Evolutionary conservation across 2,888 invertebrate genomes (phyloP).

Genomic region (Tachina lurida): DNA sequence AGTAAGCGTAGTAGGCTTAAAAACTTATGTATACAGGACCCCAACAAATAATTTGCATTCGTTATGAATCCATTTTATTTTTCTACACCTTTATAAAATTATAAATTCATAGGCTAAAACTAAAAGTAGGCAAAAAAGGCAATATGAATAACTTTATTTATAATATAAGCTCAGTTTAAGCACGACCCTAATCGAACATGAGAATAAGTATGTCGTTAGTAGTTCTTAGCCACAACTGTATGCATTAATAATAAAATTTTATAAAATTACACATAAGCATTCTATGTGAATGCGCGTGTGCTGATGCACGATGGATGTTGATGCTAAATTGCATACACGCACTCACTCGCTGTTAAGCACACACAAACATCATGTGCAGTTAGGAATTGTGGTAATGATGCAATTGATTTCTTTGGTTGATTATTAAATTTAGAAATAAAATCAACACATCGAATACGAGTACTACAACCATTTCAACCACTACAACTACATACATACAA

Average conservation of each 20-base stretch:
- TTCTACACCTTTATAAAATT: no score
- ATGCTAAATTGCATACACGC: conserved; percentile 7
- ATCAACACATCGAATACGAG: conserved; percentile 44
- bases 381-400: conserved; percentile 70
- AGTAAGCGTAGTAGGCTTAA: no score
- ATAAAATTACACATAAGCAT: conserved; percentile 44
- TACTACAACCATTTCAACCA: neutral
- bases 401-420: conserved; percentile 71
- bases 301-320: conserved; percentile 15
- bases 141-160: no score
- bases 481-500: neutral
- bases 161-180: neutral
- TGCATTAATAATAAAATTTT: conserved; percentile 67
- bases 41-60: no score
- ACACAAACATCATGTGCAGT: conserved; percentile 60
- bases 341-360: conserved; percentile 1
- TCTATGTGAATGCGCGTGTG: conserved; percentile 11
- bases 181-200: conserved; percentile 26
- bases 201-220: conserved; percentile 12
- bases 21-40: no score
- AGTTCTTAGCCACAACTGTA: conserved; percentile 60
- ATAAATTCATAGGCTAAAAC: no score
- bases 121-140: no score
- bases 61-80: no score
- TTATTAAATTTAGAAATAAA: conserved; percentile 68